phyloP scores from a whole-genome alignment of 2,797 vertebrate genomes.

The Silurus aristotelis region DNA sequence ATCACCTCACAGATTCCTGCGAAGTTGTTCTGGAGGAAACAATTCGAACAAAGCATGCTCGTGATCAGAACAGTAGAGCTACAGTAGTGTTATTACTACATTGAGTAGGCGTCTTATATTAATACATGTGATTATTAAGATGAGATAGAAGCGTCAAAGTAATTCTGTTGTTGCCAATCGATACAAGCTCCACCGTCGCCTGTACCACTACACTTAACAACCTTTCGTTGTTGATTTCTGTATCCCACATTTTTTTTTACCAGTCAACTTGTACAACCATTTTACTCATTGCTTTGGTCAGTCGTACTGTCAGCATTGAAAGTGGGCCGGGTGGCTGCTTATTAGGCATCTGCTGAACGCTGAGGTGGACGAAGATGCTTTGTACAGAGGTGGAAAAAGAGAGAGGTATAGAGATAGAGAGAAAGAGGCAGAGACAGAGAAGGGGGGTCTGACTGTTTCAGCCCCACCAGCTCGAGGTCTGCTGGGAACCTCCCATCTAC shows the following conservation, averaged over 20 bases:
- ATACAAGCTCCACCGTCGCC: background rate
- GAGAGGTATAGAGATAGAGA: conserved; percentile 24
- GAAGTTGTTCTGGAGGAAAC: conserved; percentile 34
- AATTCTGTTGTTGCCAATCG: background rate
- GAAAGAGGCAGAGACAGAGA: conserved; percentile 36
- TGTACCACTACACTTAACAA: background rate
- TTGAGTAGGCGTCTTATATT: background rate
- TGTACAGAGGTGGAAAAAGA: conserved; percentile 5
- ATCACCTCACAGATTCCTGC: conserved; percentile 72
- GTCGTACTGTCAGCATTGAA: background rate
- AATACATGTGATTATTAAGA: background rate
- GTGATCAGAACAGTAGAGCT: background rate
- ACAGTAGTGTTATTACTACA: background rate
- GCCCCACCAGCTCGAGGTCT: conserved; percentile 43
- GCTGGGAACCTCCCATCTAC: conserved; percentile 68
- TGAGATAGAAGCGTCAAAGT: background rate
- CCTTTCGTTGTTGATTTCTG: background rate
- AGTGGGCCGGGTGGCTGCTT: conserved; percentile 19
- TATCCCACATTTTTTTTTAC: background rate
- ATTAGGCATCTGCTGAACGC: conserved; percentile 48
- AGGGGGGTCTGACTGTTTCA: conserved; percentile 54
- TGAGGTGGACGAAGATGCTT: conserved; percentile 49
- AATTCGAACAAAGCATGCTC: conserved; percentile 22
- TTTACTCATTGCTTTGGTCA: background rate
- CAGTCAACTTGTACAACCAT: background rate